Evolutionary conservation across 2,888 invertebrate genomes (phyloP).

Genomic region (Lamellibrachia satsuma): DNA sequence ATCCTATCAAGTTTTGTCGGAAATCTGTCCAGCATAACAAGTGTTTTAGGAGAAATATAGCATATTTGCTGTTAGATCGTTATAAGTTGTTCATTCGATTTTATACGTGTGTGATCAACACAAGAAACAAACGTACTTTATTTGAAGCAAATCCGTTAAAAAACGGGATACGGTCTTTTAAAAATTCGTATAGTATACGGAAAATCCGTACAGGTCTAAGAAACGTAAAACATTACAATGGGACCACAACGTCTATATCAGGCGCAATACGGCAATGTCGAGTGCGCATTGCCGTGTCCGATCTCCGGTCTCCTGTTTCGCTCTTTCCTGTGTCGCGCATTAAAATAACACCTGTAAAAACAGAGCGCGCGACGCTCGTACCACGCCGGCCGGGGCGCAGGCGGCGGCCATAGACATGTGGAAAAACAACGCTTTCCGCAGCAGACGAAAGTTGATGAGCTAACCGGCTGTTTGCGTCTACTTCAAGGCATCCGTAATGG

Average conservation of each 20-base stretch:
- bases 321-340: not conserved
- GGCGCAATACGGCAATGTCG: not conserved
- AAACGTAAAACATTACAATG: not conserved
- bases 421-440: not conserved
- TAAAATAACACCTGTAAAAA: slow-evolving; percentile 12
- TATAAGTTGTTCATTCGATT: too few species aligned
- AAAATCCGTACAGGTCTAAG: not conserved
- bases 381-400: not conserved
- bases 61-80: too few species aligned
- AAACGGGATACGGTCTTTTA: too few species aligned
- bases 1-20: too few species aligned
- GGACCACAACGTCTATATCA: not conserved
- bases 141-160: too few species aligned
- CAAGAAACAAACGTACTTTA: too few species aligned
- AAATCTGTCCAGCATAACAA: too few species aligned
- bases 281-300: not conserved
- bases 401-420: not conserved
- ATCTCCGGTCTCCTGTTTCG: not conserved
- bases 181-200: too few species aligned
- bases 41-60: too few species aligned
- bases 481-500: not conserved
- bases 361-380: not conserved
- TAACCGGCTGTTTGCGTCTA: not conserved
- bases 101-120: too few species aligned
- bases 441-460: not conserved